Evolutionary conservation across 2,797 vertebrate species (phyloP).

Genomic region (Adrianichthys oophorus): DNA sequence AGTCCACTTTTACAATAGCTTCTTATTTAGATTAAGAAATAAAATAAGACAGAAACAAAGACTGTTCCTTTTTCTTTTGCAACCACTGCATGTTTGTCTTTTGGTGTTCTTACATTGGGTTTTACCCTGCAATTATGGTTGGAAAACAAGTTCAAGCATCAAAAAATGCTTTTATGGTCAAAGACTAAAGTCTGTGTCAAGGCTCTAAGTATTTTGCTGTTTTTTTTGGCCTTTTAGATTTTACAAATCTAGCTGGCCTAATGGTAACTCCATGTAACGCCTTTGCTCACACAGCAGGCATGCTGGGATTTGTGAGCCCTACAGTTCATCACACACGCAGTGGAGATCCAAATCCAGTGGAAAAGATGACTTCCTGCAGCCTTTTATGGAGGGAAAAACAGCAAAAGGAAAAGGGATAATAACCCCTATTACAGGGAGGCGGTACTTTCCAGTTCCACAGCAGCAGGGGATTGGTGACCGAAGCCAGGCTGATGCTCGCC

Average conservation of each 20-base stretch:
- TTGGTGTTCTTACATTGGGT: too few species aligned
- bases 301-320: conserved; percentile 35
- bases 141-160: too few species aligned
- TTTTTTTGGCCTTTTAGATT: conserved; percentile 4
- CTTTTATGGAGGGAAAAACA: conserved; percentile 11
- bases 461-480: conserved; percentile 30
- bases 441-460: conserved; percentile 24
- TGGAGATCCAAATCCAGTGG: conserved; percentile 41
- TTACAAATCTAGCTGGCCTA: conserved; percentile 5
- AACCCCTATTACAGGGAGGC: conserved; percentile 34
- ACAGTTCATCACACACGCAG: conserved; percentile 16
- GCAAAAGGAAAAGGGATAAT: conserved; percentile 33
- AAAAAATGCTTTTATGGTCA: too few species aligned
- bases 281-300: conserved; percentile 25
- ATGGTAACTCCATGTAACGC: conserved; percentile 9
- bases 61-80: too few species aligned
- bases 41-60: too few species aligned
- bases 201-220: too few species aligned
- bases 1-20: too few species aligned
- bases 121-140: too few species aligned
- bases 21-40: too few species aligned
- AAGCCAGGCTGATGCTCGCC: conserved; percentile 25
- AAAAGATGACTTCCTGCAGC: conserved; percentile 63
- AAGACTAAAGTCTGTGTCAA: too few species aligned
- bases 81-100: too few species aligned